Percentiles rank a stretch among this genome's conserved stretches.
Evolutionary conservation across 2,888 invertebrate species (phyloP).

Genomic region (Volucella inanis): DNA sequence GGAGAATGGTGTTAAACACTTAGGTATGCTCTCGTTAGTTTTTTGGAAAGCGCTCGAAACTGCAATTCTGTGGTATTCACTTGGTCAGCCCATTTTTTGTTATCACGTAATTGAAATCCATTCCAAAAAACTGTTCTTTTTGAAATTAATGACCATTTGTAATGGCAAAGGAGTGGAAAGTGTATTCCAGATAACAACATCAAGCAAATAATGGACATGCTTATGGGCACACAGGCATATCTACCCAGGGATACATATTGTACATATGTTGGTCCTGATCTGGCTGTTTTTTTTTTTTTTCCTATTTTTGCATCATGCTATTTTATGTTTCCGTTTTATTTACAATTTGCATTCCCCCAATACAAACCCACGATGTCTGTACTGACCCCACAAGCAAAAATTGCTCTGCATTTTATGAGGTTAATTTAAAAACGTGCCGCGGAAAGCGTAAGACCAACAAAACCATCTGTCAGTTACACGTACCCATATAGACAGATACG

Average conservation of each 20-base stretch:
- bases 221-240: conserved; percentile 28
- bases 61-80: too few species aligned
- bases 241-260: conserved; percentile 7
- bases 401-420: conserved; percentile 53
- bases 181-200: conserved; percentile 47
- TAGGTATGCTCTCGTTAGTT: too few species aligned
- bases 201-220: conserved; percentile 40
- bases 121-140: too few species aligned
- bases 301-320: not conserved
- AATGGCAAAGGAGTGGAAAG: conserved; percentile 40
- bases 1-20: too few species aligned
- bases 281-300: not conserved
- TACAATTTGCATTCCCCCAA: conserved; percentile 41
- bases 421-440: conserved; percentile 45
- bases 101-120: too few species aligned
- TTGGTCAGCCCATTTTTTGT: too few species aligned
- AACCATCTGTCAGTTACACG: conserved; percentile 37
- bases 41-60: too few species aligned
- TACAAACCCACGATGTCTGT: not conserved
- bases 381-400: conserved; percentile 38
- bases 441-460: conserved; percentile 4
- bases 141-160: conserved; percentile 29
- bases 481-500: conserved; percentile 2
- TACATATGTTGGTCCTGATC: conserved; percentile 32
- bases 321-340: conserved; percentile 37